Evolutionary conservation across 2,113 vertebrate genomes (phyloP).

Genomic region (Jaculus jaculus): DNA sequence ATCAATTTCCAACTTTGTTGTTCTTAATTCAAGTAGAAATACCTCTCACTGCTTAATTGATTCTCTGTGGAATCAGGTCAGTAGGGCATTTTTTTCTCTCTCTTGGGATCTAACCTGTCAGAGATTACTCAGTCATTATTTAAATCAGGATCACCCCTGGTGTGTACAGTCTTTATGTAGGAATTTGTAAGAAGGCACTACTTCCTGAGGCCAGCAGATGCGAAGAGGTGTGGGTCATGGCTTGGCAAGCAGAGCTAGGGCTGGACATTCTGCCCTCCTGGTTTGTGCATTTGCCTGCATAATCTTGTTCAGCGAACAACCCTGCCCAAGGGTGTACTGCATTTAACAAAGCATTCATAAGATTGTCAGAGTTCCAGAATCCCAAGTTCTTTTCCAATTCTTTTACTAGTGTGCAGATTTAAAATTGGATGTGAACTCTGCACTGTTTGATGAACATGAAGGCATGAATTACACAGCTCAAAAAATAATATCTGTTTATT

Average conservation of each 20-base stretch:
- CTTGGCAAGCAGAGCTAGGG: not conserved
- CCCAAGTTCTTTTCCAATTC: not conserved
- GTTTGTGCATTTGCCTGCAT: not conserved
- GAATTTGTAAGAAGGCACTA: not conserved
- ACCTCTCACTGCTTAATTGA: not conserved
- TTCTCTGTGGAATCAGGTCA: not conserved
- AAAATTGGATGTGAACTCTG: not conserved
- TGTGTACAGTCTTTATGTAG: not conserved
- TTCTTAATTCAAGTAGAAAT: conserved; percentile 36
- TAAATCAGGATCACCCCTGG: conserved; percentile 14
- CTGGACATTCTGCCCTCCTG: not conserved
- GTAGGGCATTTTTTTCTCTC: conserved; percentile 22
- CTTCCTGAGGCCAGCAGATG: not conserved
- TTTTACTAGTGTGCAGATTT: conserved; percentile 12
- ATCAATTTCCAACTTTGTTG: not conserved
- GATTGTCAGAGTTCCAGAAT: not conserved
- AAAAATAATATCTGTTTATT: too few relatives aligned
- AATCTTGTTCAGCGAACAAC: conserved; percentile 1
- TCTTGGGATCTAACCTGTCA: conserved; percentile 7
- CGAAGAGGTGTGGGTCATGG: not conserved
- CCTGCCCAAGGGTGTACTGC: not conserved
- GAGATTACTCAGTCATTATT: conserved; percentile 28
- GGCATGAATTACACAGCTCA: not conserved
- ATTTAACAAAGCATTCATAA: not conserved
- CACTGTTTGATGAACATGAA: not conserved